A percentile compares a stretch with the other conserved stretches of the same genome.
phyloP scores from a whole-genome alignment of 2,888 invertebrate species.

The Agrotis puta region DNA sequence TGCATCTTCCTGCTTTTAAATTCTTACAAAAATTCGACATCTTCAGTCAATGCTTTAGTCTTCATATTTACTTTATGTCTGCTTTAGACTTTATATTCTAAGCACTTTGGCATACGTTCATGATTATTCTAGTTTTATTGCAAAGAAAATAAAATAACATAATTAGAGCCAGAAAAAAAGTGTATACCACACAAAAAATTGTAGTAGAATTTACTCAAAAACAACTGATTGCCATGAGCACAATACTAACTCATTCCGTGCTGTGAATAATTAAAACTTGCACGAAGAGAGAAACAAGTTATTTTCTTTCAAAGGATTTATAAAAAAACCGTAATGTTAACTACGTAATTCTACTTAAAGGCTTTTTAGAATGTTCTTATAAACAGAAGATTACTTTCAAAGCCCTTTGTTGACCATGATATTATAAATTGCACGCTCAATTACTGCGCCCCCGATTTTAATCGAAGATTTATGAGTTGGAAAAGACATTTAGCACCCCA shows the following conservation, averaged over 20 bases:
- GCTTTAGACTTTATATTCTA: too few relatives aligned
- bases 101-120: not conserved
- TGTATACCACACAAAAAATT: slow-evolving; percentile 32
- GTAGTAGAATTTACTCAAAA: slow-evolving; percentile 37
- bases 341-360: slow-evolving; percentile 6
- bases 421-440: slow-evolving; percentile 71
- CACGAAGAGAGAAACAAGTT: slow-evolving; percentile 36
- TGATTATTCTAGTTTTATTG: not conserved
- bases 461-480: slow-evolving; percentile 77
- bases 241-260: slow-evolving; percentile 47
- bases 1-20: slow-evolving; percentile 1
- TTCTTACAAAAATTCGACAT: not conserved
- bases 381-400: slow-evolving; percentile 27
- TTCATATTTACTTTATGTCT: too few relatives aligned
- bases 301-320: slow-evolving; percentile 29
- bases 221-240: slow-evolving; percentile 43
- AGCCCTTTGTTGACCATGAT: slow-evolving; percentile 44
- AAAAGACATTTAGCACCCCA: slow-evolving; percentile 77
- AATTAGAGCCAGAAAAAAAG: slow-evolving; percentile 22
- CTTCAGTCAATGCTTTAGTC: too few relatives aligned
- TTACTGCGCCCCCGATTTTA: slow-evolving; percentile 69
- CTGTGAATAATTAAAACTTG: slow-evolving; percentile 49
- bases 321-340: slow-evolving; percentile 25
- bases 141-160: not conserved
- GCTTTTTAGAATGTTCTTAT: slow-evolving; percentile 2